A percentile compares a stretch with the other conserved stretches of the same genome.
Evolutionary conservation across 2,113 vertebrate species (phyloP).

Genomic region (Sminthopsis crassicaudata): DNA sequence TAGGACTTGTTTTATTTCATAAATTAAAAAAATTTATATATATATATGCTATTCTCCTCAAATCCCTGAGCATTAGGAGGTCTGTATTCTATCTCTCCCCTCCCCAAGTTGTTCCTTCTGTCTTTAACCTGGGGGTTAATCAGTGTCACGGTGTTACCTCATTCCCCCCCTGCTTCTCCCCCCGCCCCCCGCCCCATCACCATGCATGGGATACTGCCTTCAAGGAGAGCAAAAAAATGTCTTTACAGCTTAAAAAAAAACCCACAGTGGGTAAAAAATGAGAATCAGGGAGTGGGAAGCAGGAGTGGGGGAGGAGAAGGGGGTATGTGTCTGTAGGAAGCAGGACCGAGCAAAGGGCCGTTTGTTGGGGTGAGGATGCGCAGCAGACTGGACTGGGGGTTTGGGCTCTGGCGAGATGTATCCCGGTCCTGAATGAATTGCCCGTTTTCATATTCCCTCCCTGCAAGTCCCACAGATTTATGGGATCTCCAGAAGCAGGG

Average conservation of each 20-base stretch:
- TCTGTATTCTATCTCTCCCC: neutral
- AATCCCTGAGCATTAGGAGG: neutral
- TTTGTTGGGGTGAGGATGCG: conserved; percentile 60
- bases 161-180: neutral
- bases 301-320: neutral
- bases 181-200: accelerated
- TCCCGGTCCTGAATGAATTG: conserved; percentile 1
- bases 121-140: neutral
- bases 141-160: neutral
- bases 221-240: neutral
- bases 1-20: too few relatives aligned
- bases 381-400: conserved; percentile 52
- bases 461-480: conserved; percentile 46
- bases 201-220: neutral
- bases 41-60: neutral
- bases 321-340: neutral
- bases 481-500: neutral
- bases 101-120: neutral
- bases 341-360: neutral
- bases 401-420: conserved; percentile 43
- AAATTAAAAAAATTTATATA: too few relatives aligned
- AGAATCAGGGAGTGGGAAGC: neutral
- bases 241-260: neutral
- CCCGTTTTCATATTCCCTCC: conserved; percentile 20
- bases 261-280: neutral